Conservation (phyloP, 2,113 vertebrate genomes). For the Cranoglanis bouderius region DNA sequence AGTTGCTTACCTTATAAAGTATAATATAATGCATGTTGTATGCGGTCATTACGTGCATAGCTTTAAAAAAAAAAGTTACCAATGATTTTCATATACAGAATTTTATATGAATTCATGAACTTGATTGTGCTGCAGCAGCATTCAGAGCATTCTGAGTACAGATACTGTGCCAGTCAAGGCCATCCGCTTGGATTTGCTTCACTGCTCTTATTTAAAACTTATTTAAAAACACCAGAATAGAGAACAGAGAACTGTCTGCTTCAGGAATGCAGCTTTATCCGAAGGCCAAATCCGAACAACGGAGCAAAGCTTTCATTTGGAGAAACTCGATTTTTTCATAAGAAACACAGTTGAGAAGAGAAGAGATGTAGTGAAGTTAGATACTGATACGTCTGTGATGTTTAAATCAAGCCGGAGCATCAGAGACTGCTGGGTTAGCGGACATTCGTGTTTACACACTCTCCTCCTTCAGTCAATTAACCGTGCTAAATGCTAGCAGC, state of each 20-base stretch:
- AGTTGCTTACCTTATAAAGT: not conserved
- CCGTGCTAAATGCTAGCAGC: constrained; percentile 54
- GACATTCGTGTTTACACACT: constrained; percentile 31
- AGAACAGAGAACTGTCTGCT: not conserved
- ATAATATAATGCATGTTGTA: too few relatives aligned
- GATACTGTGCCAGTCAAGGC: not conserved
- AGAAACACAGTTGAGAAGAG: not conserved
- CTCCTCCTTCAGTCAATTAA: constrained; percentile 53
- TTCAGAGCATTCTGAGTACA: not conserved
- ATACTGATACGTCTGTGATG: not conserved
- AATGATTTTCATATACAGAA: not conserved
- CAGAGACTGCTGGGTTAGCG: constrained; percentile 11
- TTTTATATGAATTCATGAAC: not conserved
- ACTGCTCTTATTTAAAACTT: not conserved
- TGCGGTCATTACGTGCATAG: not conserved
- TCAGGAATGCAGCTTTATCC: not conserved
- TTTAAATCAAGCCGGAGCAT: constrained; percentile 31
- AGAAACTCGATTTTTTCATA: not conserved
- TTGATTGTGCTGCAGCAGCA: not conserved
- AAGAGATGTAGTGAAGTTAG: not conserved
- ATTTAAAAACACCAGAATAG: not conserved
- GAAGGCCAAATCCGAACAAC: not conserved
- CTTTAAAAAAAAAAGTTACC: not conserved
- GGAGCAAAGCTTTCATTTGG: not conserved
- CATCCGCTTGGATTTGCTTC: not conserved